phyloP scores from a whole-genome alignment of 2,797 vertebrate species.

The Enteromius trimaculatus region DNA sequence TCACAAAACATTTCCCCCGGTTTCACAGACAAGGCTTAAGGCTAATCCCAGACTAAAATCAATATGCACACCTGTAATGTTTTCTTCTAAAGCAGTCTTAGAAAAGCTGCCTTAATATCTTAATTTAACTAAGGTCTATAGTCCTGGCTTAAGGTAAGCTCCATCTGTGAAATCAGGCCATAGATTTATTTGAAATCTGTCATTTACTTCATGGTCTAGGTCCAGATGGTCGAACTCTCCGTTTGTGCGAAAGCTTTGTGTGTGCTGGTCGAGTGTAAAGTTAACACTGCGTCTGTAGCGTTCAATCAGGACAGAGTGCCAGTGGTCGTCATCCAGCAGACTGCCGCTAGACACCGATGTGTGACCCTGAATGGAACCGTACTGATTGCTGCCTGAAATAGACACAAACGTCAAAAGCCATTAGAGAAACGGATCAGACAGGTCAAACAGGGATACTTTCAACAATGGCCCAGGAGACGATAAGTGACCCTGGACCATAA shows the following conservation, averaged over 20 bases:
- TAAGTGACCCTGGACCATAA: background rate
- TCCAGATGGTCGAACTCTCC: slow-evolving; percentile 97
- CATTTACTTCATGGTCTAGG: slow-evolving; percentile 91
- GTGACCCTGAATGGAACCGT: slow-evolving; percentile 93
- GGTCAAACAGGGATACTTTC: background rate
- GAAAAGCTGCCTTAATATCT: too few species aligned
- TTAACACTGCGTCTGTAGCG: slow-evolving; percentile 92
- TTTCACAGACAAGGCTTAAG: too few species aligned
- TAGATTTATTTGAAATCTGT: background rate
- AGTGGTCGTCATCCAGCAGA: slow-evolving; percentile 95
- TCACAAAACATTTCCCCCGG: background rate
- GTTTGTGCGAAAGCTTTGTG: slow-evolving; percentile 92
- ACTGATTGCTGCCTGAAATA: slow-evolving; percentile 89
- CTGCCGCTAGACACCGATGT: slow-evolving; percentile 89
- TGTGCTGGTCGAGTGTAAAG: slow-evolving; percentile 90
- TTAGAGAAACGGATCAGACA: background rate
- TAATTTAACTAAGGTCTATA: too few species aligned
- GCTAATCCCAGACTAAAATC: too few species aligned
- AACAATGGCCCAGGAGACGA: background rate
- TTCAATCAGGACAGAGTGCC: slow-evolving; percentile 90
- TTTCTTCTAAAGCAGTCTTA: too few species aligned
- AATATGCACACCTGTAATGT: too few species aligned
- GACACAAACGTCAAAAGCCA: background rate
- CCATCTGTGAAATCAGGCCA: too few species aligned
- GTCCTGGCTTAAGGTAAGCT: too few species aligned